Evolutionary conservation across 2,888 invertebrate species (phyloP).

Genomic region (Malachius bipustulatus): DNA sequence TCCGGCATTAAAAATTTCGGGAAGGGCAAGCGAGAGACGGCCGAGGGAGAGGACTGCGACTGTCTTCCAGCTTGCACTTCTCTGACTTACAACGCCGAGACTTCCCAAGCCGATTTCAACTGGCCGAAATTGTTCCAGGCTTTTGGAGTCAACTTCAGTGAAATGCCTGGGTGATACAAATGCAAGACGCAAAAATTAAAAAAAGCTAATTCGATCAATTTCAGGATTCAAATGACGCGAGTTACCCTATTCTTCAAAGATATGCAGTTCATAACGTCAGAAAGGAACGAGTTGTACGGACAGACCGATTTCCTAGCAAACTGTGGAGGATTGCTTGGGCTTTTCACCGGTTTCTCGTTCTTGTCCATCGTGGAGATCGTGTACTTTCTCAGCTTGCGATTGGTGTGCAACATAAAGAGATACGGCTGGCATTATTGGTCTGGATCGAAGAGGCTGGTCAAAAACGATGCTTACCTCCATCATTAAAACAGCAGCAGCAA

Average conservation of each 20-base stretch:
- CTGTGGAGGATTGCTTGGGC: constrained; percentile 41
- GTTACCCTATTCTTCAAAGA: constrained; percentile 58
- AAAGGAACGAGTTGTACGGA: constrained; percentile 41
- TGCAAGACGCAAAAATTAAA: neutral
- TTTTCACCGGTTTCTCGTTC: constrained; percentile 48
- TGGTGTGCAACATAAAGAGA: constrained; percentile 36
- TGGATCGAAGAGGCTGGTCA: constrained; percentile 18
- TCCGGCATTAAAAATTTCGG: constrained; percentile 23
- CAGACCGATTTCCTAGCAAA: constrained; percentile 40
- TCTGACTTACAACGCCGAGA: constrained; percentile 58
- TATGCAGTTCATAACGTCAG: constrained; percentile 40
- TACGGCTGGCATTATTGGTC: constrained; percentile 27
- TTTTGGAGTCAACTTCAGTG: constrained; percentile 35
- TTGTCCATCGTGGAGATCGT: constrained; percentile 44
- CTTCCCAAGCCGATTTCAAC: constrained; percentile 57
- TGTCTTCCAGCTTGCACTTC: constrained; percentile 58
- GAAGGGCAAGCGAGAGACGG: neutral
- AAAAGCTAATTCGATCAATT: too few relatives aligned
- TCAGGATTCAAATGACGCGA: constrained; percentile 42
- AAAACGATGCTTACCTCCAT: constrained; percentile 16
- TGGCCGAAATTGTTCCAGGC: constrained; percentile 48
- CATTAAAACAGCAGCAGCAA: too few relatives aligned
- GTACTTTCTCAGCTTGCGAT: constrained; percentile 40
- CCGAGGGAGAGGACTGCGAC: constrained; percentile 34
- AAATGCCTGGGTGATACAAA: constrained; percentile 31